Conservation (phyloP, 2,113 vertebrate species). For the Arizona elegans region DNA sequence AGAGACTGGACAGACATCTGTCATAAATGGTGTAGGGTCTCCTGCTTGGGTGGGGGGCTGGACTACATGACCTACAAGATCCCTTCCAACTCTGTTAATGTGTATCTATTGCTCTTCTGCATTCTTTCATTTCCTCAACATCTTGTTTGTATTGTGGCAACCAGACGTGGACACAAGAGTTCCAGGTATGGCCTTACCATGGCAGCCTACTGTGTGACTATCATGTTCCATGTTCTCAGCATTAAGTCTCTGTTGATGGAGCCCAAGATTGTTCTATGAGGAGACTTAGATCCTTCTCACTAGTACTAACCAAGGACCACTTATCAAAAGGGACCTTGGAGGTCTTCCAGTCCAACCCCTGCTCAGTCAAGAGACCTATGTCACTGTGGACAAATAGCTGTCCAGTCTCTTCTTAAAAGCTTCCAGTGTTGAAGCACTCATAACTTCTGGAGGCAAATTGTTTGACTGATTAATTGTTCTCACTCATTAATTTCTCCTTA, state of each 20-base stretch:
- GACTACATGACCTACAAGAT: no score
- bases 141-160: neutral
- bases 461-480: no score
- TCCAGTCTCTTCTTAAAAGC: neutral
- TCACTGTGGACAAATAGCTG: neutral
- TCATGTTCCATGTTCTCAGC: neutral
- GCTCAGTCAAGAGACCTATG: no score
- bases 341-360: no score
- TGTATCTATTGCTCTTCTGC: neutral
- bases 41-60: no score
- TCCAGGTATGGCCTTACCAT: neutral
- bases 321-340: neutral
- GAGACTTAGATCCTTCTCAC: neutral
- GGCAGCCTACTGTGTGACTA: neutral
- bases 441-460: neutral
- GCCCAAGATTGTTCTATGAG: neutral
- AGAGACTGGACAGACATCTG: no score
- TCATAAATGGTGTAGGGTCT: no score
- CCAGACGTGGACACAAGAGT: neutral
- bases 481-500: no score
- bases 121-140: neutral
- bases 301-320: neutral
- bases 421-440: neutral
- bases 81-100: no score
- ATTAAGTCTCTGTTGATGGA: neutral